Percentiles rank a stretch among this genome's conserved stretches.
phyloP scores from a whole-genome alignment of 2,888 invertebrate species.

The Podabrus alpinus region DNA sequence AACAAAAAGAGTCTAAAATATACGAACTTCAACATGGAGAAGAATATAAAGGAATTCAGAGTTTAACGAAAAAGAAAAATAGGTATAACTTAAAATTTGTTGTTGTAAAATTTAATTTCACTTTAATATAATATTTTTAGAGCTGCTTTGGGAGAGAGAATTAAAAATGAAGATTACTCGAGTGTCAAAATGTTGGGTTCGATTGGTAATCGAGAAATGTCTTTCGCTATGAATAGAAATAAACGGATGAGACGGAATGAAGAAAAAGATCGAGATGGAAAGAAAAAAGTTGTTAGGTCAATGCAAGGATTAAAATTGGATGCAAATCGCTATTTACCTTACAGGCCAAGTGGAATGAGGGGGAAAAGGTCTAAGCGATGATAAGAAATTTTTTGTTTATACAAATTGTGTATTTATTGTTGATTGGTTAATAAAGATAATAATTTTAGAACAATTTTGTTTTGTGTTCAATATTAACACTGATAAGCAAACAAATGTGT shows the following conservation, averaged over 20 bases:
- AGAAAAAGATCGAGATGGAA: conserved; percentile 67
- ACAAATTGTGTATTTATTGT: background rate
- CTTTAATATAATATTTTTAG: conserved; percentile 57
- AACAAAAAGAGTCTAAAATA: conserved; percentile 59
- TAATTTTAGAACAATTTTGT: background rate
- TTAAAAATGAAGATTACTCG: conserved; percentile 61
- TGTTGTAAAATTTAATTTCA: conserved; percentile 7
- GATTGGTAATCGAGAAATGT: conserved; percentile 79
- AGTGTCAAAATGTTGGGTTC: conserved; percentile 61
- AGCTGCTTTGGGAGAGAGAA: conserved; percentile 73
- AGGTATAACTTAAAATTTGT: conserved; percentile 51
- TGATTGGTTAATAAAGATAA: background rate
- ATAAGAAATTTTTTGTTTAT: background rate
- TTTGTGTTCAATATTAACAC: background rate
- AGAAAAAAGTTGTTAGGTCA: conserved; percentile 67
- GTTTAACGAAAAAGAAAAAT: conserved; percentile 58
- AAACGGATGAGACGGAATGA: conserved; percentile 62
- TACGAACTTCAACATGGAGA: conserved; percentile 65
- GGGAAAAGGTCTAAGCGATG: background rate
- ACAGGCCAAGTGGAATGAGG: background rate
- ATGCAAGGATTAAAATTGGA: conserved; percentile 36
- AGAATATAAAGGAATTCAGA: conserved; percentile 62
- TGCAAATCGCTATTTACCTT: background rate
- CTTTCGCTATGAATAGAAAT: conserved; percentile 68
- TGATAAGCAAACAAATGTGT: background rate